Percentiles rank a stretch among this genome's conserved stretches.
Conservation (phyloP, 2,888 invertebrate species). For the Dorcus hopei region DNA sequence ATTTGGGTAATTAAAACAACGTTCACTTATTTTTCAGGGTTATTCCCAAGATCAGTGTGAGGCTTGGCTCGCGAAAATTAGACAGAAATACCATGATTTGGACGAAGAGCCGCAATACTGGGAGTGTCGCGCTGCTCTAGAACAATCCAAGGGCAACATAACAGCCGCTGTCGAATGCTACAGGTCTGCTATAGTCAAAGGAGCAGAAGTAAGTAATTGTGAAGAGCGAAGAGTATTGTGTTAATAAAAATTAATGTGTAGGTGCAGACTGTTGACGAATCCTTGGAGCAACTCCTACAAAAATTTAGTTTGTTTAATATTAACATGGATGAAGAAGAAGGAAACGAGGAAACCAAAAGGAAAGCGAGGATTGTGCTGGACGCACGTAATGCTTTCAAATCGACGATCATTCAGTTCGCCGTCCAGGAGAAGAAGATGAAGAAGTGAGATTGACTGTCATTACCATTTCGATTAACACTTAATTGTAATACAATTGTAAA, state of each 20-base stretch:
- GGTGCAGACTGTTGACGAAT: constrained; percentile 54
- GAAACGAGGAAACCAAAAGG: constrained; percentile 24
- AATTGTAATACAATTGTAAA: not conserved
- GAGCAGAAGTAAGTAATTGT: constrained; percentile 52
- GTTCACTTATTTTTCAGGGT: constrained; percentile 44
- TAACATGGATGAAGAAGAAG: constrained; percentile 37
- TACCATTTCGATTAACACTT: not conserved
- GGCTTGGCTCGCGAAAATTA: constrained; percentile 55
- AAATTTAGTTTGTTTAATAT: constrained; percentile 60
- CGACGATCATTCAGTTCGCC: constrained; percentile 58
- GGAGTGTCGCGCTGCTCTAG: constrained; percentile 60
- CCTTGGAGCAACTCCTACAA: constrained; percentile 54
- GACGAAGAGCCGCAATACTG: constrained; percentile 54
- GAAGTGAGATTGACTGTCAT: constrained; percentile 23
- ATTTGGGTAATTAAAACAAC: too few relatives aligned
- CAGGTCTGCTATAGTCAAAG: constrained; percentile 57
- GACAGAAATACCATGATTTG: constrained; percentile 48
- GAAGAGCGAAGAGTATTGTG: not conserved
- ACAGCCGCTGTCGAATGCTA: constrained; percentile 58
- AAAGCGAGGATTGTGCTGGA: constrained; percentile 45
- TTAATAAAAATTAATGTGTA: constrained; percentile 31
- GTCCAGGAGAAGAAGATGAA: constrained; percentile 46
- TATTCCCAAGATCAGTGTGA: constrained; percentile 57
- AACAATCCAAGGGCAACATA: constrained; percentile 55
- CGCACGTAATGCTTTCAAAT: constrained; percentile 58